Base-by-base conservation (phyloP, 2,113 vertebrate genomes). In the Cyprinodon tularosa region DNA sequence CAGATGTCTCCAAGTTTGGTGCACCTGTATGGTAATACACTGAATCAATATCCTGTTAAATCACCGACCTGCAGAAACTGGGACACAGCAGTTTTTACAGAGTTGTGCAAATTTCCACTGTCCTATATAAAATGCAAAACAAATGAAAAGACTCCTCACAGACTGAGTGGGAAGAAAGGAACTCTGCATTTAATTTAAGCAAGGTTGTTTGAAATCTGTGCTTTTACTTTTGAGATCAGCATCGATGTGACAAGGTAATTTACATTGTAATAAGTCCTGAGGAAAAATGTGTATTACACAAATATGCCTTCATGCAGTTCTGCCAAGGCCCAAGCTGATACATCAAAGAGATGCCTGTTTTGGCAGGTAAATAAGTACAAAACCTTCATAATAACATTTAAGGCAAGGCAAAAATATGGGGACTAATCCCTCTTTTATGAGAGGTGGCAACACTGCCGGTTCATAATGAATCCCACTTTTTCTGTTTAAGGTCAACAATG, bases 21-120 rank as follows among this genome's bases (percentile, higher is more conserved):
- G 74, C 85, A 80, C 50, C 76, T 81, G 66, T 69, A 71, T 74
- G 36, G 37, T 20, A 57, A 59, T 72, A 71, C 65, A 81, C 29
- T 29, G 68, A 86, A 83, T 90, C 75, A 89, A 88, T 89, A 75
- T 80, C 68, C 66, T 68, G 42, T 75, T 61, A 82, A 42, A 29
- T 68, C 80, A 84, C 82, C 66, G 77, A 80, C 82, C 84, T 64
- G 14, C 70, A 70, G 14, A 88, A 91, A 80, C 86, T 89, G 82
- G 86, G 80, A 72, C 83, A 62, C 82, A 62, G 68, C 72, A 68
- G 71, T 74, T 80, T 84, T 71, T 48, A 74, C 47, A 40, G 39
- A 79, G 62, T 78, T 63, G 62, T 68, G 77, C 68, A 82, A 82
- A 76, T 81, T 71, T 48, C 47, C 71, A 60, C 2, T 81, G 81